phyloP scores from a whole-genome alignment of 2,113 vertebrate genomes.

The Leucopsar rothschildi region DNA sequence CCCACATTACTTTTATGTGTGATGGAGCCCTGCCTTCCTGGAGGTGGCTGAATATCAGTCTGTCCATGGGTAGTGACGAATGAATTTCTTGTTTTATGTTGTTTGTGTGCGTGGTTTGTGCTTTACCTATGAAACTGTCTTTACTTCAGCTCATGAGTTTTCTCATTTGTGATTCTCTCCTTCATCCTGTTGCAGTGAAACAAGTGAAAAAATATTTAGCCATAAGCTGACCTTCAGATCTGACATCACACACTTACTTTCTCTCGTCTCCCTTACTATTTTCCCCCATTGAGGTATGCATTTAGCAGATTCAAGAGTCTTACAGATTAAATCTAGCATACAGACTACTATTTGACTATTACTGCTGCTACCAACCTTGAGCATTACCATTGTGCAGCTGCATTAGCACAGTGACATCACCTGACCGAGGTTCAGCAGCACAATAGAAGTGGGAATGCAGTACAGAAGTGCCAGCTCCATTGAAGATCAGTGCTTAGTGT shows the following conservation, averaged over 20 bases:
- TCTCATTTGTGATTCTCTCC: neutral
- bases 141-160: neutral
- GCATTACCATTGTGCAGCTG: neutral
- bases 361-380: neutral
- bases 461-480: neutral
- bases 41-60: neutral
- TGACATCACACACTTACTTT: neutral
- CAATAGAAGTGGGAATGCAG: neutral
- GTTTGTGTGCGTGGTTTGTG: neutral
- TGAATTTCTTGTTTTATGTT: neutral
- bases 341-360: neutral
- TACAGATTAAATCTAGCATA: neutral
- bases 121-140: neutral
- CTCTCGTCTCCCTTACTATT: neutral
- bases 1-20: fast-evolving
- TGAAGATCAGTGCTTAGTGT: neutral
- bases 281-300: neutral
- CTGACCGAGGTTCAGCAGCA: neutral
- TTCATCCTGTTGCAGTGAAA: neutral
- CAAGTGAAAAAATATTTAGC: neutral
- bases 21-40: neutral
- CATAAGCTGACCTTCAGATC: neutral
- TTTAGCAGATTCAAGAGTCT: neutral
- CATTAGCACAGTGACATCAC: neutral
- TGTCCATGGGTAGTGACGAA: neutral